These are phyloP conservation scores for Brachyhypopomus occidentalis DNA, from an alignment of 2,113 vertebrate genomes.

Conservation along the genomic window DNA sequence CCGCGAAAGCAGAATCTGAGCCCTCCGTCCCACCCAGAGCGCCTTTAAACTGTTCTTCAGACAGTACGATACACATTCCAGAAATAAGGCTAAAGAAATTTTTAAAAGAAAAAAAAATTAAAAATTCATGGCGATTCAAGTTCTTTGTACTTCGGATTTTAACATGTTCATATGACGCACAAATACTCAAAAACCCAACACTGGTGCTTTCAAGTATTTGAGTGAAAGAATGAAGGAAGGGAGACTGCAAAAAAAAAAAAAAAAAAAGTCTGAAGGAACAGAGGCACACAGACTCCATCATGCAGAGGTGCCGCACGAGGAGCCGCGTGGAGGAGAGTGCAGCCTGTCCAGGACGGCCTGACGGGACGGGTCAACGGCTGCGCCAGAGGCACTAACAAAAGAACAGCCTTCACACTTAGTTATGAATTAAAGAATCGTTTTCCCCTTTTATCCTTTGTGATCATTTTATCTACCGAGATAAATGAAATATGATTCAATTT, in stretches of 20 bases:
- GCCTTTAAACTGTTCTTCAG: neutral
- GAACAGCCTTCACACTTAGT: neutral
- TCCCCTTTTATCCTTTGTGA: neutral
- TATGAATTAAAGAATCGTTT: neutral
- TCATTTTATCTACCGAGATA: neutral
- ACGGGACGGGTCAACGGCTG: slow-evolving; percentile 38
- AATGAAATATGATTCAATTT: neutral
- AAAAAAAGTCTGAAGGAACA: neutral
- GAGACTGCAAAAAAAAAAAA: neutral
- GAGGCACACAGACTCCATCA: neutral
- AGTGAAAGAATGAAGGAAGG: neutral
- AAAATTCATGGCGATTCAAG: neutral
- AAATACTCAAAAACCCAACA: neutral
- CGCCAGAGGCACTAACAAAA: slow-evolving; percentile 37
- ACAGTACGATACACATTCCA: neutral
- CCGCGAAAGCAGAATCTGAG: too few relatives aligned
- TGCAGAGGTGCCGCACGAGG: neutral
- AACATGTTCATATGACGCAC: neutral
- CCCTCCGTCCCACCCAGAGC: neutral
- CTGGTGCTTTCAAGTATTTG: neutral
- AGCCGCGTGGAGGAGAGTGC: too few relatives aligned
- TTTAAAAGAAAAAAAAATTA: neutral
- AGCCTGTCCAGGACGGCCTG: too few relatives aligned
- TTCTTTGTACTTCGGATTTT: neutral
- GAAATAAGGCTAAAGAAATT: neutral